A percentile compares a stretch with the other conserved stretches of the same genome.
These are phyloP conservation scores for Anolis sagrei DNA, from an alignment of 2,113 vertebrate genomes.

Conservation along the genomic window DNA sequence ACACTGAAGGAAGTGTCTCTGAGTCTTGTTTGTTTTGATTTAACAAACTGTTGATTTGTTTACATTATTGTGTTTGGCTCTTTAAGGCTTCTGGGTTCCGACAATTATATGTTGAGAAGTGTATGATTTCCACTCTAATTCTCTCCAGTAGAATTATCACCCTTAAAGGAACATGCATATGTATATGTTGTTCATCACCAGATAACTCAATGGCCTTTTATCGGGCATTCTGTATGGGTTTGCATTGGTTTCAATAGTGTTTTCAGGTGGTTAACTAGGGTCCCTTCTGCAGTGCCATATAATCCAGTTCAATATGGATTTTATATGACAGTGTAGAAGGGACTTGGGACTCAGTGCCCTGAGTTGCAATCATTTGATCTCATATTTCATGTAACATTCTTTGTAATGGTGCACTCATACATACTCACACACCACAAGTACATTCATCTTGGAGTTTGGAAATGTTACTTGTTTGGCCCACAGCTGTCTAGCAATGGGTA, in stretches of 20 bases:
- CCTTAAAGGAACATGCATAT: neutral
- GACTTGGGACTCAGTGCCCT: neutral
- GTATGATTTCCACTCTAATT: neutral
- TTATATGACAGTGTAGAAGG: too few relatives aligned
- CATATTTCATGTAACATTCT: neutral
- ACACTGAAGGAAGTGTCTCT: too few relatives aligned
- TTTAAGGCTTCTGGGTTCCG: too few relatives aligned
- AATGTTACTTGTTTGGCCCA: too few relatives aligned
- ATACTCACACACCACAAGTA: too few relatives aligned
- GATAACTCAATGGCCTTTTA: neutral
- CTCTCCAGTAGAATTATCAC: neutral
- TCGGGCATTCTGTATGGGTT: neutral
- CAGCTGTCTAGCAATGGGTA: too few relatives aligned
- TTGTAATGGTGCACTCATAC: neutral
- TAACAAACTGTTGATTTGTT: too few relatives aligned
- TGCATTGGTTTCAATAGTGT: neutral
- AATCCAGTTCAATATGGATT: too few relatives aligned
- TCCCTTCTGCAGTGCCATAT: too few relatives aligned
- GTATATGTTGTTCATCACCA: neutral
- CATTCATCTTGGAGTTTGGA: too few relatives aligned
- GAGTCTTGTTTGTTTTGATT: too few relatives aligned
- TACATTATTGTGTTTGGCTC: too few relatives aligned
- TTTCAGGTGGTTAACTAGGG: neutral
- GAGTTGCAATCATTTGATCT: neutral
- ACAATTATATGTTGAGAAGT: neutral